Base-by-base conservation (phyloP, 2,888 invertebrate species). In the Acleris emargana region DNA sequence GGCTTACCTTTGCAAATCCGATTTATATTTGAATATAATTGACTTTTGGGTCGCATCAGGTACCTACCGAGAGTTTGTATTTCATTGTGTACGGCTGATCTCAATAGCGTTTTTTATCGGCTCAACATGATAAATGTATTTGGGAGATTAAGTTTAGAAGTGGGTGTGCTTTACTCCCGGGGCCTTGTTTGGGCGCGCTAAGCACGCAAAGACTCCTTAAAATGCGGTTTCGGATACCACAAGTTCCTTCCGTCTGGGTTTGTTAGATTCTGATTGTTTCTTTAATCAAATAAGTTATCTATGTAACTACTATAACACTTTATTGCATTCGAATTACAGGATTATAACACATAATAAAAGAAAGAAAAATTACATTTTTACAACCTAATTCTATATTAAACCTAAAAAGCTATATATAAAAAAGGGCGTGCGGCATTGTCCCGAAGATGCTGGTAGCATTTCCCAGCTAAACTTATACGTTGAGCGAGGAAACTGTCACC, bases 11-110 rank as follows among this genome's bases (percentile, higher is more conserved):
- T 81, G 91, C 91, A 91, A 92, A 92, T 92, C 91, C 89, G 91
- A 91, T 92, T 92, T 91, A 88, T 90, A 92, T 92, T 92, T 91
- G 91, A 92, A 92, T 92, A 91, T 92, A 91, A 92, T 92, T 90
- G 91, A 91, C 88, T 91, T 88, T 87, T 86, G 38, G 84, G 88
- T 83, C 87, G 79, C 84, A 79, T 89, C 91, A 86, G 89, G 90
- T 89, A 89, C 82, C 77, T 89, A 89, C 82, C 77, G 76, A 79
- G 82, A 77, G 83, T 83, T 81, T 82, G 87, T 85, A 82, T 76
- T 82, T 81, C 82, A 88, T 91, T 91, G 91, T 91, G 80, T 86
- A 74, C 79, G 84, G 77, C 86, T 86, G 86, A 89, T 87, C 89
- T 88, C 86, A 86, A 89, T 88, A 89, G 89, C 81, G 88, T 91